Evolutionary conservation across 2,113 vertebrate species (phyloP).

Genomic region (Ochotona curzoniae): DNA sequence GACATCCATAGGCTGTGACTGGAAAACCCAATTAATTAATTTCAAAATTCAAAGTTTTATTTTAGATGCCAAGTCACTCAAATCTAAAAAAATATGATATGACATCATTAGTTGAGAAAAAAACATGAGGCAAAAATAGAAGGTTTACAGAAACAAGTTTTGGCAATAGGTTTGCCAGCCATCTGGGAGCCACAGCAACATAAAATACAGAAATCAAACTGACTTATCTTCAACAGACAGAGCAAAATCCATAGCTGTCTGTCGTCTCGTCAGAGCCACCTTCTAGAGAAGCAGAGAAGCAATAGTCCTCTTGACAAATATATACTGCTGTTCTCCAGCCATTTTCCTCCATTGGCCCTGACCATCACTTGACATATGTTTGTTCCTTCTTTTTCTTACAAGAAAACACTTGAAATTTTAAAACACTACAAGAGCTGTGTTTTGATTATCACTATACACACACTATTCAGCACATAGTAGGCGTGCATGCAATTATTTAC

Average conservation of each 20-base stretch:
- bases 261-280: not conserved
- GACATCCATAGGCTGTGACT: not conserved
- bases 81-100: not conserved
- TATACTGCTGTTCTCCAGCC: not conserved
- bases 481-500: not conserved
- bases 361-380: not conserved
- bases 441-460: not conserved
- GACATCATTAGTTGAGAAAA: not conserved
- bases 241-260: not conserved
- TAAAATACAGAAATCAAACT: not conserved
- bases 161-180: too few relatives aligned
- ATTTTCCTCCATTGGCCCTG: not conserved
- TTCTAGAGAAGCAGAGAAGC: rapidly evolving
- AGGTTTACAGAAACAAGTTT: not conserved
- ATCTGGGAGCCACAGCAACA: not conserved
- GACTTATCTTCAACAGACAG: not conserved
- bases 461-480: not conserved
- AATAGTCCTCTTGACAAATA: rapidly evolving
- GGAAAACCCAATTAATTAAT: not conserved
- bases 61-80: not conserved
- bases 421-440: not conserved
- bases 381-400: not conserved
- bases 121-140: not conserved
- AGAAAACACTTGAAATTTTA: not conserved
- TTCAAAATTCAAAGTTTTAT: not conserved